Evolutionary conservation across 2,888 invertebrate species (phyloP).

Genomic region (Plagodis dolabraria): DNA sequence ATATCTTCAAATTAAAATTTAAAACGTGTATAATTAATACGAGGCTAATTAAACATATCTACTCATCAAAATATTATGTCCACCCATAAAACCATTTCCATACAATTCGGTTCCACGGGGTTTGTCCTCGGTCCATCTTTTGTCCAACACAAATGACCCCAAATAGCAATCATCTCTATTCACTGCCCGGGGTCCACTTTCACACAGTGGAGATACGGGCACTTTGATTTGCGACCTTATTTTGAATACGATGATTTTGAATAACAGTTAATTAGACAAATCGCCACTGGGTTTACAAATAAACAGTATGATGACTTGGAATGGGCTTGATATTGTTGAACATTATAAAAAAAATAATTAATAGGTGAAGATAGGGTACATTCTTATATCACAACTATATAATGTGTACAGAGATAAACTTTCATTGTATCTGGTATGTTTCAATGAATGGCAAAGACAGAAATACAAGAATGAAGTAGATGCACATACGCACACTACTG

Average conservation of each 20-base stretch:
- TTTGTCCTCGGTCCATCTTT: slow-evolving; percentile 62
- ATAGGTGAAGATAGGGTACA: no score
- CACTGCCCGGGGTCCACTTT: slow-evolving; percentile 66
- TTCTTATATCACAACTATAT: no score
- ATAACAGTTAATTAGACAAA: slow-evolving; percentile 77
- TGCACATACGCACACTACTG: no score
- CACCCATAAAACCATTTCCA: slow-evolving; percentile 46
- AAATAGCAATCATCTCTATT: slow-evolving; percentile 78
- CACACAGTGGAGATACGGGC: slow-evolving; percentile 81
- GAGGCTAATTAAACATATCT: neutral
- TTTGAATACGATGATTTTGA: slow-evolving; percentile 73
- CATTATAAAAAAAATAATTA: no score
- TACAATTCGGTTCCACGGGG: slow-evolving; percentile 55
- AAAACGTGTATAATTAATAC: neutral
- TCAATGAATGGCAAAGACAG: no score
- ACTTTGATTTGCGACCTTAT: slow-evolving; percentile 74
- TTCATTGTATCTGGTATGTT: no score
- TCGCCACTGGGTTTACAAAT: slow-evolving; percentile 44
- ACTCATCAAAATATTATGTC: neutral
- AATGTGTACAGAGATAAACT: no score
- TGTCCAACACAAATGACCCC: slow-evolving; percentile 81
- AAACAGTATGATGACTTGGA: slow-evolving; percentile 7
- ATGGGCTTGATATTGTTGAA: neutral
- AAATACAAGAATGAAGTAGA: no score
- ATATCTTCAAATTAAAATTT: no score